phyloP scores from a whole-genome alignment of 2,797 vertebrate species.

The Merluccius polli region DNA sequence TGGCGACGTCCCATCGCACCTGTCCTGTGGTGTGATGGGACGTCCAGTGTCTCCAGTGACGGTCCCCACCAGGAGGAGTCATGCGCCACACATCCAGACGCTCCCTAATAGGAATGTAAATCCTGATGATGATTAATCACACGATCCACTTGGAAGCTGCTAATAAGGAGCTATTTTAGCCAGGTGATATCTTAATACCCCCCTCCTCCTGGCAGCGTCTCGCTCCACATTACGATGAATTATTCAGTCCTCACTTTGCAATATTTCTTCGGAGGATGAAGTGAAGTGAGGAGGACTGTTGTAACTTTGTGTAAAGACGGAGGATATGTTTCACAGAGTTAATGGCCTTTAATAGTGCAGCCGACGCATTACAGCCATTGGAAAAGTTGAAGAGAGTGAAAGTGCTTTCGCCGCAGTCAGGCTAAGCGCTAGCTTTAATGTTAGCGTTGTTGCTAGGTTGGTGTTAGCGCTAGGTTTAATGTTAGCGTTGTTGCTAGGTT shows the following conservation, averaged over 20 bases:
- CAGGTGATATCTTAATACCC: constrained; percentile 51
- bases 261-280: constrained; percentile 32
- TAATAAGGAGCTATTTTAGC: constrained; percentile 72
- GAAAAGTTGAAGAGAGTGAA: background rate
- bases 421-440: background rate
- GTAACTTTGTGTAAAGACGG: background rate
- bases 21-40: no score
- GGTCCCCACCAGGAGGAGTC: constrained; percentile 45
- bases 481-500: no score
- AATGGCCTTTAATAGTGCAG: background rate
- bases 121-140: constrained; percentile 67
- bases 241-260: constrained; percentile 17
- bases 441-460: no score
- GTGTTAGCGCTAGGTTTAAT: no score
- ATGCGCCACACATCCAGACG: constrained; percentile 62
- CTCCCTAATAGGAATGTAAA: constrained; percentile 70
- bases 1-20: no score
- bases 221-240: constrained; percentile 35
- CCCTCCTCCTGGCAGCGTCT: constrained; percentile 26
- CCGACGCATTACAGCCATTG: background rate
- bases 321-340: background rate
- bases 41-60: no score
- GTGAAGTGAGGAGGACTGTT: constrained; percentile 16
- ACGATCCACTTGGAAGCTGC: constrained; percentile 61
- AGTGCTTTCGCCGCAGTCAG: background rate